These are phyloP conservation scores for Cacoxenus indagator DNA, from an alignment of 2,888 invertebrate genomes.

Conservation along the genomic window DNA sequence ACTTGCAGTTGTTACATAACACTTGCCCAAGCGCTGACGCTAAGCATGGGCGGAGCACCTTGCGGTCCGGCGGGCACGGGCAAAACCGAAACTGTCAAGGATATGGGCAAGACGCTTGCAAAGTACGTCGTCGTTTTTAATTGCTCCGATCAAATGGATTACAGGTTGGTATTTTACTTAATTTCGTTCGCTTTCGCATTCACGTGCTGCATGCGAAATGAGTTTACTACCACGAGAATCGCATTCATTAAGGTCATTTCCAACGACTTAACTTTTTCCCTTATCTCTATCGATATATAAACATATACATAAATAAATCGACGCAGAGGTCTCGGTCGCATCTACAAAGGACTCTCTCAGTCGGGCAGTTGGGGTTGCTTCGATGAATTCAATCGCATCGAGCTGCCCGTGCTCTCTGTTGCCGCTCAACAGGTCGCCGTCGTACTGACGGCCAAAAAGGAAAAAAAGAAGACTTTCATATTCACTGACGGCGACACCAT, in stretches of 20 bases:
- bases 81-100: slow-evolving; percentile 97
- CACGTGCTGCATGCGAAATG: not conserved
- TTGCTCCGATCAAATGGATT: slow-evolving; percentile 99
- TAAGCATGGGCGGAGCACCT: slow-evolving; percentile 97
- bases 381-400: slow-evolving; percentile 97
- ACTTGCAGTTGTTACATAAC: slow-evolving; percentile 92
- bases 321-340: slow-evolving; percentile 88
- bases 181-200: slow-evolving; percentile 17
- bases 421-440: slow-evolving; percentile 98
- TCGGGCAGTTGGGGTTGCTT: slow-evolving; percentile 99
- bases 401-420: slow-evolving; percentile 92
- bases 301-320: slow-evolving; percentile 31
- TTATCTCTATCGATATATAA: not conserved
- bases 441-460: slow-evolving; percentile 91
- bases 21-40: slow-evolving; percentile 92
- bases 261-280: not conserved
- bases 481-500: slow-evolving; percentile 96
- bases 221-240: not conserved
- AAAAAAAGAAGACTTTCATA: slow-evolving; percentile 89
- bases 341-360: slow-evolving; percentile 95
- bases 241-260: not conserved
- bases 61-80: slow-evolving; percentile 99
- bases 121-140: slow-evolving; percentile 98
- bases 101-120: slow-evolving; percentile 97
- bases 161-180: slow-evolving; percentile 72